These are phyloP conservation scores for Eubasilissa regina DNA, from an alignment of 1,140 invertebrate species.

Conservation along the genomic window DNA sequence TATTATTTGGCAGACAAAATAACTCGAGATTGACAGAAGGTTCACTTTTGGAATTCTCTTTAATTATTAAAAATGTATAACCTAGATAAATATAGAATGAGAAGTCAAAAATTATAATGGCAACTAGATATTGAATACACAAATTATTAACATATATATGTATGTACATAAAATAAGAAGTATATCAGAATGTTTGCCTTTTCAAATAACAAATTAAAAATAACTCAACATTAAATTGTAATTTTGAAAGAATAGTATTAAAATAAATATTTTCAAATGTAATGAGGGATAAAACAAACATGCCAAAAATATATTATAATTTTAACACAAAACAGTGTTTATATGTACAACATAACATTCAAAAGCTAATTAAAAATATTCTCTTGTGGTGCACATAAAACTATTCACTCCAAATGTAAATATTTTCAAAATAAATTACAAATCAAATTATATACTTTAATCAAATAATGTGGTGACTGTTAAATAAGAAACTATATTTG, in stretches of 20 bases:
- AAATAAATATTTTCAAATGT: constrained; percentile 41
- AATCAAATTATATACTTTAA: too few relatives aligned
- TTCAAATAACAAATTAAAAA: constrained; percentile 38
- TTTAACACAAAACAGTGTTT: constrained; percentile 29
- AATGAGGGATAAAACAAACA: constrained; percentile 24
- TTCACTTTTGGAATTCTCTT: constrained; percentile 20
- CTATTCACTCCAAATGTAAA: too few relatives aligned
- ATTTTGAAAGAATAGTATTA: constrained; percentile 1
- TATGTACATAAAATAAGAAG: constrained; percentile 45
- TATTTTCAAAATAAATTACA: too few relatives aligned
- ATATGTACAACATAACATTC: constrained; percentile 38
- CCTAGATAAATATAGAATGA: constrained; percentile 46
- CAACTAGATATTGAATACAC: constrained; percentile 46
- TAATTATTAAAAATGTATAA: constrained; percentile 15
- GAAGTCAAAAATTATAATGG: constrained; percentile 42
- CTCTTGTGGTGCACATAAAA: background rate
- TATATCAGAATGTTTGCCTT: constrained; percentile 40
- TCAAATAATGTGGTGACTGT: too few relatives aligned
- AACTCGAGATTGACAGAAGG: background rate
- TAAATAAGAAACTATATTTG: too few relatives aligned
- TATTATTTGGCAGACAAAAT: background rate
- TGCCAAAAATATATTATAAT: constrained; percentile 17
- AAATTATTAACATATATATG: constrained; percentile 42
- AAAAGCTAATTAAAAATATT: constrained; percentile 15
- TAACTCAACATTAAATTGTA: constrained; percentile 18